Conservation (phyloP, 2,113 vertebrate genomes). For the Trachemys scripta region DNA sequence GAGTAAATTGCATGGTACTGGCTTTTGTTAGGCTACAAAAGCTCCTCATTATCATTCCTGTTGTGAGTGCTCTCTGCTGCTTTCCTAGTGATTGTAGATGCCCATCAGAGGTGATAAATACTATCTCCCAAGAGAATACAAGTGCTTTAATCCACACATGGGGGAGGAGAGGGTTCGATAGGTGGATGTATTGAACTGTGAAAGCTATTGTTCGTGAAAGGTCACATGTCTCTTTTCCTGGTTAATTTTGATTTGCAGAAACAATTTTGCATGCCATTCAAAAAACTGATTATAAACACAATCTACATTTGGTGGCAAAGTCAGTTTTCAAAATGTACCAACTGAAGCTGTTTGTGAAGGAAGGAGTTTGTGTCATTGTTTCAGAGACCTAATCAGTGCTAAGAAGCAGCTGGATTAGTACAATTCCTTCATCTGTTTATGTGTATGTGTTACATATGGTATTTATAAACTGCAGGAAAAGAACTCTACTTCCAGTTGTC, state of each 20-base stretch:
- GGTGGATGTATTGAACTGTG: slow-evolving; percentile 6
- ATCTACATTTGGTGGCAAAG: background rate
- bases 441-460: background rate
- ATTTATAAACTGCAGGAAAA: background rate
- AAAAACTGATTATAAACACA: slow-evolving; percentile 1
- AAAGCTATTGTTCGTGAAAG: slow-evolving; percentile 25
- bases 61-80: slow-evolving; percentile 45
- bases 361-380: background rate
- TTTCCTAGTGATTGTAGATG: slow-evolving; percentile 72
- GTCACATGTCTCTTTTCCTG: background rate
- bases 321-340: background rate
- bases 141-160: slow-evolving; percentile 65
- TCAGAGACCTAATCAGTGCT: background rate
- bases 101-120: slow-evolving; percentile 76
- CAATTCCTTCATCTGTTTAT: background rate
- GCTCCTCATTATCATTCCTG: slow-evolving; percentile 75
- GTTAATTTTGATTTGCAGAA: slow-evolving; percentile 51
- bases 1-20: slow-evolving; percentile 65
- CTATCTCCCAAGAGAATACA: slow-evolving; percentile 33
- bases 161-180: background rate
- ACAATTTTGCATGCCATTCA: background rate
- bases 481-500: background rate
- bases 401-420: slow-evolving; percentile 1
- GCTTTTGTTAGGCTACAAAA: slow-evolving; percentile 71
- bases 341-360: background rate